phyloP scores from a whole-genome alignment of 2,113 vertebrate species.

The Oriolus oriolus region DNA sequence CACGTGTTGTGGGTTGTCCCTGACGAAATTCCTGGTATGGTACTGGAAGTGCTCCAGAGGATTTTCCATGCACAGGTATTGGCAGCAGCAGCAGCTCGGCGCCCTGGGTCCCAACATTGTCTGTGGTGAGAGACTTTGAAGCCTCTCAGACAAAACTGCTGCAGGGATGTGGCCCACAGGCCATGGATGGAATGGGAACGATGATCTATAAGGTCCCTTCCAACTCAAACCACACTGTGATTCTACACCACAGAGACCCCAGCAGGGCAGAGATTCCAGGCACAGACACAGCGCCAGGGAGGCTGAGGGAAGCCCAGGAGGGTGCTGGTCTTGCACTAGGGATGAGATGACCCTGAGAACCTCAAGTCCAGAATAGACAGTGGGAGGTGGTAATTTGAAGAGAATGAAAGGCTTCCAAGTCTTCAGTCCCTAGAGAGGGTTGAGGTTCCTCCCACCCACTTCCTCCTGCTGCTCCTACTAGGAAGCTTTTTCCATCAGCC shows the following conservation, averaged over 20 bases:
- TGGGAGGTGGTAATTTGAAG: background rate
- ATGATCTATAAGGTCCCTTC: background rate
- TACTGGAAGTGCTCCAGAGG: background rate
- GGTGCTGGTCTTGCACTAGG: background rate
- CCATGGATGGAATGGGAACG: background rate
- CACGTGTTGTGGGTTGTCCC: rapidly evolving
- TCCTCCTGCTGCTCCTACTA: background rate
- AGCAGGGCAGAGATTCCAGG: background rate
- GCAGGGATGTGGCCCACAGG: background rate
- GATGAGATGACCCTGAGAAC: background rate
- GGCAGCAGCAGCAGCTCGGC: rapidly evolving
- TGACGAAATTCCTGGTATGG: background rate
- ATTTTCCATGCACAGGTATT: background rate
- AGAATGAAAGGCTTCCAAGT: background rate
- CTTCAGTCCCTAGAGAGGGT: background rate
- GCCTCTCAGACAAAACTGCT: background rate
- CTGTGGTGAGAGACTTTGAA: background rate
- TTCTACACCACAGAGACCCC: background rate
- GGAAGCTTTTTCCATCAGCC: background rate
- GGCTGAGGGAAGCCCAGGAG: background rate
- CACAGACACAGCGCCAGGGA: rapidly evolving
- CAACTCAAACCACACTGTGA: background rate
- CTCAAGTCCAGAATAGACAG: background rate
- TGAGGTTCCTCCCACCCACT: background rate
- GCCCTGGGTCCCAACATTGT: rapidly evolving